Percentiles rank a stretch among this genome's conserved stretches.
These are phyloP conservation scores for Lasioglossum vierecki DNA, from an alignment of 2,888 invertebrate genomes.

Conservation along the genomic window DNA sequence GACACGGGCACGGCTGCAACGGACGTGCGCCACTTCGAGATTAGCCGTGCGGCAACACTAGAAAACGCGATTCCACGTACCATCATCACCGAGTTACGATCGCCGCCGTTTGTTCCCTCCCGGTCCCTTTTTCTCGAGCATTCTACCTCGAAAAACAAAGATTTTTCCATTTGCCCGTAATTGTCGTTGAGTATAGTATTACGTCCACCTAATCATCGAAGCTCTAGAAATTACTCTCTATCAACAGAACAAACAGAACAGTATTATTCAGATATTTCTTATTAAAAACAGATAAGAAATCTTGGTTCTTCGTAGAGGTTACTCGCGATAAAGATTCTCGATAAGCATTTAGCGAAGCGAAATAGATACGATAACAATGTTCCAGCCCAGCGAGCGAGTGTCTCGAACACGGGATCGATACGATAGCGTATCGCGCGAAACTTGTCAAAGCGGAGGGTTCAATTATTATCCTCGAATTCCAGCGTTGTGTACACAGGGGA, in stretches of 20 bases:
- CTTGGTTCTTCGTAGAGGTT: neutral
- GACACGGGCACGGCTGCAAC: neutral
- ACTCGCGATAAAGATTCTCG: neutral
- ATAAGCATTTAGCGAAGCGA: neutral
- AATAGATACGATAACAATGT: neutral
- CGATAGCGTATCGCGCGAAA: conserved; percentile 36
- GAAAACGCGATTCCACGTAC: neutral
- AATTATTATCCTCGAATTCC: conserved; percentile 61
- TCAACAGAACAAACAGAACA: no score
- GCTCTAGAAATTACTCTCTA: no score
- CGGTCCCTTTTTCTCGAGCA: neutral
- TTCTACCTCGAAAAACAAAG: neutral
- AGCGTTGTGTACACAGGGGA: conserved; percentile 23
- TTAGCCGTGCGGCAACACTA: neutral
- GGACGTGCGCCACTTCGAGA: neutral
- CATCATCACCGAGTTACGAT: neutral
- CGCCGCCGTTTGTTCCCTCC: neutral
- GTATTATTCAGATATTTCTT: no score
- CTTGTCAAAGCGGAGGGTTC: conserved; percentile 54
- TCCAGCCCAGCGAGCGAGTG: neutral
- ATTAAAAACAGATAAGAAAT: neutral
- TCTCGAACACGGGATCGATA: conserved; percentile 32
- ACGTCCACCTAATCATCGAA: no score
- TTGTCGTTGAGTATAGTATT: neutral
- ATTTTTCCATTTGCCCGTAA: neutral